phyloP scores from a whole-genome alignment of 2,888 invertebrate species.

The Graphium colonna region DNA sequence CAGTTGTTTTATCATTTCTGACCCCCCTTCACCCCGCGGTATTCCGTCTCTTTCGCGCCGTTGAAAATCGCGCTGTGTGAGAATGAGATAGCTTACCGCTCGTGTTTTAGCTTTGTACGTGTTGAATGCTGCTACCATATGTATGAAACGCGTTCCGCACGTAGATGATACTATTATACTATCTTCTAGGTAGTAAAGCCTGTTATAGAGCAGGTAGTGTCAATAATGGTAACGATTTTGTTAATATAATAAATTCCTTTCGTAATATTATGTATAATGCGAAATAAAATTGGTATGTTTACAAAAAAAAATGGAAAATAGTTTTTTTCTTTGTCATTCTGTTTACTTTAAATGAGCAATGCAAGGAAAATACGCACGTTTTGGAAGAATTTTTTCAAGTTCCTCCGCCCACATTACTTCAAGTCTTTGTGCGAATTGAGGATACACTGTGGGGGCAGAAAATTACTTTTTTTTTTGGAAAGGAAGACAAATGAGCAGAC shows the following conservation, averaged over 20 bases:
- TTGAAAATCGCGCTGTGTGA: slow-evolving; percentile 35
- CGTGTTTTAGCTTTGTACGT: slow-evolving; percentile 33
- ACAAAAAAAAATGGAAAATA: neutral
- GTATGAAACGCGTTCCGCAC: slow-evolving; percentile 26
- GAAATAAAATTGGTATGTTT: too few species aligned
- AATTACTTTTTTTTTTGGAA: slow-evolving; percentile 4
- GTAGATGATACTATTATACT: slow-evolving; percentile 22
- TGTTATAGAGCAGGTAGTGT: slow-evolving; percentile 27
- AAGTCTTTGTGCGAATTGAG: slow-evolving; percentile 6
- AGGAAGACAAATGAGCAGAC: too few species aligned
- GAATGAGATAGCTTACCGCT: slow-evolving; percentile 53
- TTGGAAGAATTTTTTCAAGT: slow-evolving; percentile 3
- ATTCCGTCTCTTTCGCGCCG: slow-evolving; percentile 55
- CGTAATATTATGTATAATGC: neutral
- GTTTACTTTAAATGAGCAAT: slow-evolving; percentile 1
- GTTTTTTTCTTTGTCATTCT: neutral
- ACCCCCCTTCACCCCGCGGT: slow-evolving; percentile 49
- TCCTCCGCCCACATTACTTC: slow-evolving; percentile 13
- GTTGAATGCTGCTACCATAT: slow-evolving; percentile 25
- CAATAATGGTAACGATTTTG: slow-evolving; percentile 22
- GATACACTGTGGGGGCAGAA: slow-evolving; percentile 3
- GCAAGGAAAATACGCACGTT: neutral
- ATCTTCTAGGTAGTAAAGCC: slow-evolving; percentile 28
- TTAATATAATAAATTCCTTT: slow-evolving; percentile 5
- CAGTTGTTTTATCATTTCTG: slow-evolving; percentile 78